These are phyloP conservation scores for Natrix natrix DNA, from an alignment of 2,797 vertebrate genomes.

Conservation along the genomic window DNA sequence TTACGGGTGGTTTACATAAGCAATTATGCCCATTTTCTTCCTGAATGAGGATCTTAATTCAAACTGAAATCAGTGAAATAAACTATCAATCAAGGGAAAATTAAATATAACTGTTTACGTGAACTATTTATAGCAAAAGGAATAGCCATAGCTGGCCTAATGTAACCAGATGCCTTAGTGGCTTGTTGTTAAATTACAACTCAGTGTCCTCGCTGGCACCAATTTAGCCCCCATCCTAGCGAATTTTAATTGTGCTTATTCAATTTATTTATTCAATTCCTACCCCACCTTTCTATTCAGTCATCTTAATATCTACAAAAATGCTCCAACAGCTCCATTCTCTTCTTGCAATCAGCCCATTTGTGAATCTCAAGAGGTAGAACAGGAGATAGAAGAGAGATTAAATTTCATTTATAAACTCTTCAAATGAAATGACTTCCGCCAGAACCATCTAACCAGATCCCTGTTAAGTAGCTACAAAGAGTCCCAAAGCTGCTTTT, in stretches of 20 bases:
- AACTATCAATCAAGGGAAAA: neutral
- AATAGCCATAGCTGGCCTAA: neutral
- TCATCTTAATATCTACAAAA: neutral
- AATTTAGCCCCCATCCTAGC: neutral
- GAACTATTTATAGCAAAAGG: neutral
- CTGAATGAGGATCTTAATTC: neutral
- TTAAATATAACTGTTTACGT: neutral
- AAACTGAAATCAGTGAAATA: neutral
- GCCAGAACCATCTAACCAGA: neutral
- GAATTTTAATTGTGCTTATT: neutral
- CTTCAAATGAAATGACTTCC: neutral
- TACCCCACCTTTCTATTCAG: neutral
- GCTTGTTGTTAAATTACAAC: neutral
- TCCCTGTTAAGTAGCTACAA: no score
- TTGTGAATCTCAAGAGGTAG: neutral
- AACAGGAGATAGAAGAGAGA: neutral
- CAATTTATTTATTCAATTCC: neutral
- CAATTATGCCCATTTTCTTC: neutral
- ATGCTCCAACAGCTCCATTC: neutral
- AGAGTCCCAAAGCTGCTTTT: no score
- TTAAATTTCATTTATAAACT: neutral
- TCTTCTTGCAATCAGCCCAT: neutral
- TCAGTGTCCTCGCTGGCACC: neutral
- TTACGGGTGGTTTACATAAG: neutral
- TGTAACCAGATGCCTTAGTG: neutral